Evolutionary conservation across 2,888 invertebrate genomes (phyloP).

Genomic region (Cinara cedri): DNA sequence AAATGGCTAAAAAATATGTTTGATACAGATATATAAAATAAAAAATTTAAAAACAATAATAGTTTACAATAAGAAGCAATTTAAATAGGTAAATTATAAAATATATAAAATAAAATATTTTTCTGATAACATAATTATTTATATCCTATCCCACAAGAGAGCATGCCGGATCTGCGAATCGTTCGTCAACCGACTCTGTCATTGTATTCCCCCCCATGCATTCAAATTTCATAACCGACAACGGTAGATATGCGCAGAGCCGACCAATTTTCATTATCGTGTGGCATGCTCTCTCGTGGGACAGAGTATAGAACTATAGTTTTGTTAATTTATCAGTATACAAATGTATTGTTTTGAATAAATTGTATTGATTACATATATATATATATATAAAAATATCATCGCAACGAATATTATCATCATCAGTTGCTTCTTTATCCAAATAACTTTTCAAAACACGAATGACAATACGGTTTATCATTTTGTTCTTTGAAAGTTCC

Average conservation of each 20-base stretch:
- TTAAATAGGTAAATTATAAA: background rate
- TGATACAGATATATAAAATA: background rate
- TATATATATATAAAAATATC: background rate
- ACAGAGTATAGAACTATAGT: too few species aligned
- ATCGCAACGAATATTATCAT: background rate
- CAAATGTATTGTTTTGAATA: background rate
- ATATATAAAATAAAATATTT: background rate
- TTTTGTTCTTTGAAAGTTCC: conserved; percentile 99
- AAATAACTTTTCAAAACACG: conserved; percentile 96
- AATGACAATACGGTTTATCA: conserved; percentile 97
- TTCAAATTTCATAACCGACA: too few species aligned
- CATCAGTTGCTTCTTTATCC: conserved; percentile 68
- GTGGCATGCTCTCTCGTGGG: too few species aligned
- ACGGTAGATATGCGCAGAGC: too few species aligned
- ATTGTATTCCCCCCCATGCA: too few species aligned
- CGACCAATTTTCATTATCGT: too few species aligned
- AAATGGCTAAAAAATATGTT: background rate
- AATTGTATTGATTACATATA: background rate
- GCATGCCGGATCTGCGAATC: too few species aligned
- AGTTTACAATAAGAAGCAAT: background rate
- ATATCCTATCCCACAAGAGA: too few species aligned
- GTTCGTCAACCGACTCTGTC: too few species aligned
- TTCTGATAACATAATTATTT: background rate
- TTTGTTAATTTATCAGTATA: background rate
- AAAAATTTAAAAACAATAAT: background rate